Evolutionary conservation across 1,140 invertebrate genomes (phyloP), one percentile per base, ranked within the genome.

Genomic region (Nilaparvata lugens): DNA sequence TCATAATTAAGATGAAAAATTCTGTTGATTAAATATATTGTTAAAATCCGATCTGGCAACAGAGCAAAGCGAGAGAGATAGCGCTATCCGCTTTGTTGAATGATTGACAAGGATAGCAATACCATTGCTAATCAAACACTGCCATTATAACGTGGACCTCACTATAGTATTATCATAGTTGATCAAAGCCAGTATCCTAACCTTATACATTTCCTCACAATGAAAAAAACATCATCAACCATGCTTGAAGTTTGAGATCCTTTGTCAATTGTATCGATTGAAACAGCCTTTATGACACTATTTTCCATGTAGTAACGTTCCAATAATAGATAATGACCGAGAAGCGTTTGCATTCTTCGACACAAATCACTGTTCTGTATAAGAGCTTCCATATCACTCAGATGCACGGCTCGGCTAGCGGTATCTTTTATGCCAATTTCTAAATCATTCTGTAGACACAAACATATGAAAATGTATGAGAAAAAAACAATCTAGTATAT

Each of bases 151-250:
- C n/a, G n/a, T n/a, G n/a, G n/a, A n/a, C n/a, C n/a, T n/a, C n/a
- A n/a, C n/a, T n/a, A n/a, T n/a, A n/a, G n/a, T n/a, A n/a, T n/a
- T n/a, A n/a, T n/a, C n/a, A n/a, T n/a, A n/a, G n/a, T n/a, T n/a
- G n/a, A n/a, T n/a, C n/a, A n/a, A n/a, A 58, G 14, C 31, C 16
- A 59, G 35, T 61, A 18, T n/a, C 13, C 69, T 67, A 75, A 91
- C 89, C 89, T 85, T 35, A 98, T 88, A 70, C 92, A 95, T 77
- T 99, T 98, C 66, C 94, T 90, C 0, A 98, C 84, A 64, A 99
- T 95, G 72, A 95, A 99, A 74, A 98, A 98, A 2, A 97, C 87
- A 78, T 99, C 95, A 75, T 99, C 97, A 0, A 99, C 87, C 78
- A 99, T 87, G 66, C 90, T 95, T 0, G 95, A 96, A 2, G 86